Percentiles rank a stretch among this genome's conserved stretches.
Conservation (phyloP, 2,797 vertebrate species). For the Rhabdophis nuchalis region DNA sequence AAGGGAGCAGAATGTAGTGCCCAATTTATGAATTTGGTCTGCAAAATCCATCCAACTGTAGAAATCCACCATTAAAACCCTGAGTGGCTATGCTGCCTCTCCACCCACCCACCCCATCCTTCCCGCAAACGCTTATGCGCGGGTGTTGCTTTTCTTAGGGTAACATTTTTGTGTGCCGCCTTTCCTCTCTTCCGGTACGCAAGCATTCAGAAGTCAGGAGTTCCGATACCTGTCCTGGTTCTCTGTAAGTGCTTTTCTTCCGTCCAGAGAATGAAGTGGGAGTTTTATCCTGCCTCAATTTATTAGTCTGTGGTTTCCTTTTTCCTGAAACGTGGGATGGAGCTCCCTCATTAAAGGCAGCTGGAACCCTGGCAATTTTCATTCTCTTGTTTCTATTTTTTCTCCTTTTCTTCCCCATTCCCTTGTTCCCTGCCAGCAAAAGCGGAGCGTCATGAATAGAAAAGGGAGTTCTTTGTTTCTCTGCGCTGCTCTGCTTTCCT, state of each 20-base stretch:
- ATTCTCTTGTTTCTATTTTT: conserved; percentile 31
- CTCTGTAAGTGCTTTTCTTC: neutral
- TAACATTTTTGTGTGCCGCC: neutral
- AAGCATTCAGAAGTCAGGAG: neutral
- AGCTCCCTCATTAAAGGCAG: conserved; percentile 23
- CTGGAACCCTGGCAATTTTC: conserved; percentile 15
- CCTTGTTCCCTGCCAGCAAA: conserved; percentile 36
- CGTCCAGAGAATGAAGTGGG: neutral
- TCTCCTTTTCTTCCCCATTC: conserved; percentile 36
- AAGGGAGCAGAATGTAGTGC: neutral
- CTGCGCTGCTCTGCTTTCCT: conserved; percentile 20
- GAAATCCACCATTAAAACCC: neutral
- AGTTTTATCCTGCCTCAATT: neutral
- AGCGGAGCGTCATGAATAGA: conserved; percentile 19
- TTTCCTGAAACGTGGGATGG: neutral
- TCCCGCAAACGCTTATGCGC: neutral
- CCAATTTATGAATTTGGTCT: neutral
- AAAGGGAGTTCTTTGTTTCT: conserved; percentile 28
- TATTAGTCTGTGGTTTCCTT: neutral
- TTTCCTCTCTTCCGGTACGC: too few relatives aligned
- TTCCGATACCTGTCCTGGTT: neutral
- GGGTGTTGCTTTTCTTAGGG: neutral
- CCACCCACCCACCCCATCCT: neutral
- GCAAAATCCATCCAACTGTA: neutral
- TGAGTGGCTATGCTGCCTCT: neutral